These are phyloP conservation scores for Microcaecilia unicolor DNA, from an alignment of 2,797 vertebrate species.

Conservation along the genomic window DNA sequence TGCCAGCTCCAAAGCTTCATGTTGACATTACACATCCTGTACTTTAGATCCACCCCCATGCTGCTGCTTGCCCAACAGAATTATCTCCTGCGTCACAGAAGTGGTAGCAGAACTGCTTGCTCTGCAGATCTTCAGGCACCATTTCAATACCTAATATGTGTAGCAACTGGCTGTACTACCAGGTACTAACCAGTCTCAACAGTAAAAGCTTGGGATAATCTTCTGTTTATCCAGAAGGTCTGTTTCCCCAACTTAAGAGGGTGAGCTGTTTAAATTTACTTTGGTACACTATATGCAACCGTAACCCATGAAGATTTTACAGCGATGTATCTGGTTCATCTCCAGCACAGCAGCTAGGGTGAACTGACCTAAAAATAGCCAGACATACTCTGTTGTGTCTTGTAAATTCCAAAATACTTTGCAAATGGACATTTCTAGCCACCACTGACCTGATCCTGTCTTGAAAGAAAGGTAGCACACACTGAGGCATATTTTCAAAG, in stretches of 20 bases:
- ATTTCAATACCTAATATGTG: constrained; percentile 62
- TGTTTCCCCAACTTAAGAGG: no score
- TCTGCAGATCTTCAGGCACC: constrained; percentile 74
- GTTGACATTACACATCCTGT: constrained; percentile 80
- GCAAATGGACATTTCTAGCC: no score
- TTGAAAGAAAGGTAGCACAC: no score
- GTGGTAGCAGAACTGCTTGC: constrained; percentile 79
- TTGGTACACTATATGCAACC: constrained; percentile 48
- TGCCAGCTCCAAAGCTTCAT: constrained; percentile 68
- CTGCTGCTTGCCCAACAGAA: constrained; percentile 83
- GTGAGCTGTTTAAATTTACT: no score
- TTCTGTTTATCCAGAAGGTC: constrained; percentile 59
- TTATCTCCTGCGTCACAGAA: constrained; percentile 94
- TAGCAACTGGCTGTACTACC: constrained; percentile 48
- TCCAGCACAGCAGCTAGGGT: constrained; percentile 49
- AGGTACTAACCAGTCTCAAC: constrained; percentile 24
- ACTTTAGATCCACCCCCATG: constrained; percentile 75
- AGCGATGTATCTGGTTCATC: constrained; percentile 42
- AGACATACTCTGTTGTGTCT: constrained; percentile 40
- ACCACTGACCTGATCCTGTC: no score
- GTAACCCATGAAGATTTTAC: constrained; percentile 37
- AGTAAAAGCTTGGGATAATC: constrained; percentile 34
- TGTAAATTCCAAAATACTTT: no score
- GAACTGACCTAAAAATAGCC: constrained; percentile 60
- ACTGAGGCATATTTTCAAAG: no score